These are phyloP conservation scores for Nyctibius bracteatus DNA, from an alignment of 2,113 vertebrate species.

Conservation along the genomic window DNA sequence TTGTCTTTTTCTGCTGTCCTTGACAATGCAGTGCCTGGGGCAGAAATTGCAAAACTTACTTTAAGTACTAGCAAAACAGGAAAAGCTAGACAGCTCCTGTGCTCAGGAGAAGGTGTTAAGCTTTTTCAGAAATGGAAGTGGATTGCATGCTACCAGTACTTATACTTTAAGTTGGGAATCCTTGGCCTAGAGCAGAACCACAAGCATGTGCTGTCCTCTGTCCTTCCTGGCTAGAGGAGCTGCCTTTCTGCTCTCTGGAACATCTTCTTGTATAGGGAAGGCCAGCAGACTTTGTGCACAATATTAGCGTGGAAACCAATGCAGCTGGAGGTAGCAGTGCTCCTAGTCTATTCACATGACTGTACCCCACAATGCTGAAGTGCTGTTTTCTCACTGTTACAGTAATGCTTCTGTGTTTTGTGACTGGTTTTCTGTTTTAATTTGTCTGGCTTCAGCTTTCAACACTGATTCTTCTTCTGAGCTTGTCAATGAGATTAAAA, in stretches of 20 bases:
- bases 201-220: background rate
- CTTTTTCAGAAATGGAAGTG: background rate
- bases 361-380: background rate
- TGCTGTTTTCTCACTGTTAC: background rate
- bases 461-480: background rate
- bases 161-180: background rate
- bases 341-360: background rate
- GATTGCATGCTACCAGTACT: background rate
- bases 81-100: background rate
- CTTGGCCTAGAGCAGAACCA: constrained; percentile 6
- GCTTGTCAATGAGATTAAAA: background rate
- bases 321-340: background rate
- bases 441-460: background rate
- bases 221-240: background rate
- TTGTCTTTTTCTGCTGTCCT: background rate
- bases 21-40: background rate
- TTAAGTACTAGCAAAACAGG: background rate
- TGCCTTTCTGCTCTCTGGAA: background rate
- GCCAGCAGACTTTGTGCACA: background rate
- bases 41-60: background rate
- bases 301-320: background rate
- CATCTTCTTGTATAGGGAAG: background rate
- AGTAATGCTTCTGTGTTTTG: background rate
- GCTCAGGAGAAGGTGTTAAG: background rate
- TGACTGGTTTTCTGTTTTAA: background rate